Evolutionary conservation across 2,888 invertebrate species (phyloP), one percentile per base, ranked within the genome.

Genomic region (Lasioglossum zephyrum): DNA sequence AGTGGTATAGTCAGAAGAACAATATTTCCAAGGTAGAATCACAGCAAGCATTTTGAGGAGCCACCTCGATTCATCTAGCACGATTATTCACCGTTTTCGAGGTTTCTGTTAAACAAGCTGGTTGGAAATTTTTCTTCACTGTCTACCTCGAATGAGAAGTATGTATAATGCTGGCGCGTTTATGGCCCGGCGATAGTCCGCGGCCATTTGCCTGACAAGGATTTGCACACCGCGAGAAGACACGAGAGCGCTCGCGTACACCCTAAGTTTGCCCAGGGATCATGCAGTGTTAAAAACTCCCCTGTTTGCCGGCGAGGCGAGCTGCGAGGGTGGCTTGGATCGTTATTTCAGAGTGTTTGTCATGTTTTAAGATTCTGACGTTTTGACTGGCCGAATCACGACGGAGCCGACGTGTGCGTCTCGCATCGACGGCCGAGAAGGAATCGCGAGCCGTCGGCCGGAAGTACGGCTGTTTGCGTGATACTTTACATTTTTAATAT

Each of bases 211-310:
- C 84, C 80, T 84, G 90, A 88, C 87, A 85, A 87, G 86, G 86
- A 88, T 91, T 85, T 83, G 85, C 85, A 84, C 89, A 89, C 89
- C 83, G 87, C 87, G 90, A 82, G 87, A 90, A 90, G 90, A 86
- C 87, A 87, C 82, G 86, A 84, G 85, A 87, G 85, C 83, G 83
- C 39, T 79, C 78, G 82, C 83, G 90, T 92, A 90, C 90, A 89
- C 91, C 91, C 92, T 89, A 92, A 94, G 94, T 95, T 95, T 95
- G 92, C 94, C 92, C 92, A 94, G 92, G 94, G 95, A 95, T 95
- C 95, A 95, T 94, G 92, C 94, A 94, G 94, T 93, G 94, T 94
- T 95, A 95, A 95, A 95, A 95, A 94, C 93, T 93, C 95, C 94
- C 94, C 93, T 94, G 94, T 95, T 95, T 95, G 93, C 93, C 91